Conservation (phyloP, 2,797 vertebrate species). For the Macropus fuliginosus region DNA sequence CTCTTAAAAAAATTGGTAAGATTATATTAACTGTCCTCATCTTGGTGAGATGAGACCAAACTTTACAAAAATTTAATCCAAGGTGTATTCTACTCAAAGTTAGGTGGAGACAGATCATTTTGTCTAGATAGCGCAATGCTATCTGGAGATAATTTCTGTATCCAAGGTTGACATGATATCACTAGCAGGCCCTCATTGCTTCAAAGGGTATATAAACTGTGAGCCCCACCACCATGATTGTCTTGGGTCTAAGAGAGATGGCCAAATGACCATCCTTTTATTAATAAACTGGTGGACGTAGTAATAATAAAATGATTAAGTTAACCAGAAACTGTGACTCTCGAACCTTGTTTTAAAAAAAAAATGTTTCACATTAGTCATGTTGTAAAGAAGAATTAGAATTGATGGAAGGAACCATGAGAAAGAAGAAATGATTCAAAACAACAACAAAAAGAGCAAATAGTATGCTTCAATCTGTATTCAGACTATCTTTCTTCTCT, state of each 20-base stretch:
- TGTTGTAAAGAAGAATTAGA: too few relatives aligned
- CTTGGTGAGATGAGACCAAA: not conserved
- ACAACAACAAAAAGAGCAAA: too few relatives aligned
- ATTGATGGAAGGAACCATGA: too few relatives aligned
- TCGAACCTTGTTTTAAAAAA: not conserved
- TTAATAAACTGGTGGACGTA: not conserved
- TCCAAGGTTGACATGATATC: not conserved
- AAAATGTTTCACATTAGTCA: too few relatives aligned
- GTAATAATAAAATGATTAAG: not conserved
- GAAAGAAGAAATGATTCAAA: too few relatives aligned
- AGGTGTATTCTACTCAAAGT: not conserved
- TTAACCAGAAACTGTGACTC: not conserved
- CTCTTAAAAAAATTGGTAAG: not conserved
- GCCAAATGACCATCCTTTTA: not conserved
- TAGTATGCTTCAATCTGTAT: too few relatives aligned
- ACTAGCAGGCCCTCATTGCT: not conserved
- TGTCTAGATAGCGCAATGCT: not conserved
- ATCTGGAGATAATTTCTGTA: not conserved
- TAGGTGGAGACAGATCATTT: not conserved
- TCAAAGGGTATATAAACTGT: not conserved
- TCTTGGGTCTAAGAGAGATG: not conserved
- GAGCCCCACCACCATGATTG: not conserved
- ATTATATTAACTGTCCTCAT: not conserved
- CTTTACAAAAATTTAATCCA: not conserved
- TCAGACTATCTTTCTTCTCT: too few relatives aligned